A percentile compares a stretch with the other conserved stretches of the same genome.
Evolutionary conservation across 1,140 invertebrate genomes (phyloP).

Genomic region (Coenobita brevimanus): DNA sequence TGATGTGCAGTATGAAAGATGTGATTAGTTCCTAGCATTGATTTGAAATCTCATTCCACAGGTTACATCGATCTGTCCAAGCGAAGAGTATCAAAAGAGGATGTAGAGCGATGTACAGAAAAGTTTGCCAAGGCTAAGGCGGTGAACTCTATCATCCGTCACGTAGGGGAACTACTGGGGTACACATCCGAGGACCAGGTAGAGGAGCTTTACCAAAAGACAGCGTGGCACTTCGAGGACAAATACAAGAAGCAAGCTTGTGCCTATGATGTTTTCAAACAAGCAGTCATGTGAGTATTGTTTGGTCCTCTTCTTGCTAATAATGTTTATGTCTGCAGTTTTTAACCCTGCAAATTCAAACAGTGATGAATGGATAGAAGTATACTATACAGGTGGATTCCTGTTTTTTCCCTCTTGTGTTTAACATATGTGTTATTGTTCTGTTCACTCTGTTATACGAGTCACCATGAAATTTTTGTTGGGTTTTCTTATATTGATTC

Average conservation of each 20-base stretch:
- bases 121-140: slow-evolving; percentile 99
- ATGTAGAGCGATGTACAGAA: slow-evolving; percentile 95
- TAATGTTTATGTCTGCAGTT: no score
- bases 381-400: not conserved
- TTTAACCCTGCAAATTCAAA: no score
- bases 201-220: slow-evolving; percentile 96
- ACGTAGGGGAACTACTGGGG: slow-evolving; percentile 95
- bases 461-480: not conserved
- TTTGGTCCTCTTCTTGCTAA: not conserved
- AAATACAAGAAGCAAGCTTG: slow-evolving; percentile 97
- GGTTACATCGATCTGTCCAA: slow-evolving; percentile 99
- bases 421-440: not conserved
- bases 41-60: slow-evolving; percentile 72
- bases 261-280: slow-evolving; percentile 98
- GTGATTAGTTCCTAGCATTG: no score
- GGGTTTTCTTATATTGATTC: no score
- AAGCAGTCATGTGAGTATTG: slow-evolving; percentile 91
- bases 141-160: slow-evolving; percentile 97
- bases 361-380: no score
- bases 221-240: slow-evolving; percentile 99
- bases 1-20: no score
- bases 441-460: not conserved
- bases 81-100: slow-evolving; percentile 97
- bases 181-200: slow-evolving; percentile 94
- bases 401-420: not conserved